A percentile compares a stretch with the other conserved stretches of the same genome.
Evolutionary conservation across 1,140 invertebrate species (phyloP).

Genomic region (Drosophila kikkawai): DNA sequence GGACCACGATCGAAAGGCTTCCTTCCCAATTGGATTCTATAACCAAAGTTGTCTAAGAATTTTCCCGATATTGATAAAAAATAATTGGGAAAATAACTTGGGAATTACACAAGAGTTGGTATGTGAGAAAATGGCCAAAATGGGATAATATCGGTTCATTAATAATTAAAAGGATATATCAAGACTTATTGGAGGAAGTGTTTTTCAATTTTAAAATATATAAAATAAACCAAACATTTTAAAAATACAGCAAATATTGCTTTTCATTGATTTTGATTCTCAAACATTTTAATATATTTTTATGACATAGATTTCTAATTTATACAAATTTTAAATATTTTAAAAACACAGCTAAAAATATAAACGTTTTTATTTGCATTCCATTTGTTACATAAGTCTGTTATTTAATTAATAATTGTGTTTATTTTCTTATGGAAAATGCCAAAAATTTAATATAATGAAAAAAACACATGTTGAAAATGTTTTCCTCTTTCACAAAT

Average conservation of each 20-base stretch:
- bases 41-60: constrained; percentile 12
- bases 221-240: too few relatives aligned
- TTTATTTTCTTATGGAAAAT: background rate
- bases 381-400: background rate
- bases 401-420: background rate
- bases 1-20: constrained; percentile 77
- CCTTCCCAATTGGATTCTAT: constrained; percentile 46
- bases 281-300: background rate
- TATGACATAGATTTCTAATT: background rate
- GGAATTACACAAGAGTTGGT: background rate
- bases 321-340: background rate
- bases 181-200: background rate
- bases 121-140: background rate
- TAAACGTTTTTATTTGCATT: background rate
- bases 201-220: background rate
- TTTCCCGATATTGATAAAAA: constrained; percentile 31
- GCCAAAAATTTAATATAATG: background rate
- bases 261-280: background rate
- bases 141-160: background rate
- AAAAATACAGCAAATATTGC: background rate
- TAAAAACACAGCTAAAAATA: background rate
- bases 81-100: constrained; percentile 17
- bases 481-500: background rate
- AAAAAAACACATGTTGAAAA: constrained; percentile 1
- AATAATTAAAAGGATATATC: background rate